These are phyloP conservation scores for Notodonta ziczac DNA, from an alignment of 2,888 invertebrate genomes.

Conservation along the genomic window DNA sequence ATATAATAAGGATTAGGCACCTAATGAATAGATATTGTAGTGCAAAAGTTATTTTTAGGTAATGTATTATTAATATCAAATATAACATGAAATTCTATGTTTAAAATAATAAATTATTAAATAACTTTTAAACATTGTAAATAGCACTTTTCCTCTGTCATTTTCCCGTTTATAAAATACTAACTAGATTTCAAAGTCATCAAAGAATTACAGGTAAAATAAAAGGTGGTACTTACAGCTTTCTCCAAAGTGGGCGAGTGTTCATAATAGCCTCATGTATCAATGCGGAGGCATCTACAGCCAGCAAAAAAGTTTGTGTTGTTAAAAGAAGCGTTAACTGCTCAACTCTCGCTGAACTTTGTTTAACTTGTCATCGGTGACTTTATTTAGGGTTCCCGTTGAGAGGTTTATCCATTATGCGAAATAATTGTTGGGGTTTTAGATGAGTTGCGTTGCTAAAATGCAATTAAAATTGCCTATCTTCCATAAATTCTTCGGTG, in stretches of 20 bases:
- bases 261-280: slow-evolving; percentile 67
- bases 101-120: too few relatives aligned
- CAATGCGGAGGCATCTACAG: slow-evolving; percentile 55
- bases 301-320: slow-evolving; percentile 59
- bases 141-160: too few relatives aligned
- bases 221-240: neutral
- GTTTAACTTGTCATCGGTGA: slow-evolving; percentile 64
- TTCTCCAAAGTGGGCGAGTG: slow-evolving; percentile 46
- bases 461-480: too few relatives aligned
- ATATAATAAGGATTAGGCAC: neutral
- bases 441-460: neutral
- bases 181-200: too few relatives aligned
- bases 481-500: too few relatives aligned
- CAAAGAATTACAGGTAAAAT: neutral
- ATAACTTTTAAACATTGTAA: too few relatives aligned
- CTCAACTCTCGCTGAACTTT: slow-evolving; percentile 51
- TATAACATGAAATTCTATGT: too few relatives aligned
- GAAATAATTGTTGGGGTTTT: neutral
- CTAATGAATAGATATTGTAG: too few relatives aligned
- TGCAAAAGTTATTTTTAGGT: too few relatives aligned
- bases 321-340: slow-evolving; percentile 54
- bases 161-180: too few relatives aligned
- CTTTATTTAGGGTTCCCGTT: slow-evolving; percentile 51
- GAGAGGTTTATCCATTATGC: slow-evolving; percentile 28
- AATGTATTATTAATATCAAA: too few relatives aligned